Base-by-base conservation (phyloP, 2,113 vertebrate genomes). In the Phyllostomus discolor region DNA sequence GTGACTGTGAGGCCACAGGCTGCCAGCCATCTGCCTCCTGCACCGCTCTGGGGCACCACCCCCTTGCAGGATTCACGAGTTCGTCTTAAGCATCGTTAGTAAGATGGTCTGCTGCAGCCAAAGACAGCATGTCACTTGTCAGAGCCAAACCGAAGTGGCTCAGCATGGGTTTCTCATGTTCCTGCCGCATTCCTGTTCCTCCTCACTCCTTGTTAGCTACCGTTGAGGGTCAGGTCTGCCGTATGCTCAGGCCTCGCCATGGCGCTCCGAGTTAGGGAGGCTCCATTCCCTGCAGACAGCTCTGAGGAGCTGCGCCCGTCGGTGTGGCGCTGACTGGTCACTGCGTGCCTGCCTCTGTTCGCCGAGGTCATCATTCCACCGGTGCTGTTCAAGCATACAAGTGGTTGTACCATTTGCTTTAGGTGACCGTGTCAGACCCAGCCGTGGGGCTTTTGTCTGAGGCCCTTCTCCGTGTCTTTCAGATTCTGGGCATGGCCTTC, bases 401-500 rank as follows among this genome's bases (percentile, higher is more conserved):
- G 8, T 17, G 7, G 70, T 0, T 16, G 2, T 4, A 1, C 5
- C 1, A 0, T 10, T 20, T 8, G 54, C 17, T 28, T 5, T 7
- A 0, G 62, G n/a, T 10, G 14, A 19, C 28, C 12, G 28, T 14
- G 80, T 28, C 31, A 22, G 64, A 59, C 4, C 41, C 52, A 1
- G 28, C 28, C 4, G 0, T 1, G 26, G 12, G 24, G 7, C 78
- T 9, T 26, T 35, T 26, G 0, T 93, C 52, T 91, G 16, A 98
- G 88, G 10, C 12, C 76, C 14, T 62, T 22, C 67, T 59, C 91
- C 79, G 62, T 98, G 95, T 97, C 94, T 97, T 98, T 87, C 99
- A 99, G 99, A 99, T 99, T 93, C 99, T 99, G 97, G 99, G 99
- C 94, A 99, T 99, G 99, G 99, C 99, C 59, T 99, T 99, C 98